These are phyloP conservation scores for Stichodactyla helianthus DNA, from an alignment of 64 coral and sea anemone genomes.

Conservation along the genomic window DNA sequence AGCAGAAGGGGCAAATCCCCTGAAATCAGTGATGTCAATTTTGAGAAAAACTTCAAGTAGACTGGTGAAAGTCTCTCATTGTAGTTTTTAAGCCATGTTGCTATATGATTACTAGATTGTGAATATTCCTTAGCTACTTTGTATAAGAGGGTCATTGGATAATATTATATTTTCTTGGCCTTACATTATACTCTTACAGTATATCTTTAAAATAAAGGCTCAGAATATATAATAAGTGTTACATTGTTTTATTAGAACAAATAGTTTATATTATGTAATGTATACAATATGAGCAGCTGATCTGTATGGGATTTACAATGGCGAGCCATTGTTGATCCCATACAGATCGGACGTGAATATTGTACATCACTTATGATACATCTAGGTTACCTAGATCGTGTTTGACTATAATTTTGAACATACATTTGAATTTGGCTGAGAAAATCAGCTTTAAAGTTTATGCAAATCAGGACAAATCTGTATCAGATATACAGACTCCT, in stretches of 20 bases:
- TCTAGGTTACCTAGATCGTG: too few relatives aligned
- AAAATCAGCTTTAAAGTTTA: too few relatives aligned
- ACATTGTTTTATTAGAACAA: not conserved
- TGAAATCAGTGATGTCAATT: not conserved
- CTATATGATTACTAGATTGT: slow-evolving; percentile 1
- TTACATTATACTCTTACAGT: not conserved
- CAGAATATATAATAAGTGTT: not conserved
- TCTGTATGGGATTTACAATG: too few relatives aligned
- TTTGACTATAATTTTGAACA: too few relatives aligned
- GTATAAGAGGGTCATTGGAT: not conserved
- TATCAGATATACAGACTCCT: too few relatives aligned
- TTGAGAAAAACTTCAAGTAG: slow-evolving; percentile 5
- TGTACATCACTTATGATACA: too few relatives aligned
- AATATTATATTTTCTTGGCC: not conserved
- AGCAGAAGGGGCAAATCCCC: not conserved
- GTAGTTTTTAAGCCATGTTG: not conserved
- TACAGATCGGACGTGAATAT: too few relatives aligned
- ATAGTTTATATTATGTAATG: too few relatives aligned
- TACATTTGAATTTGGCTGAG: too few relatives aligned
- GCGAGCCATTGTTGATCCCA: too few relatives aligned
- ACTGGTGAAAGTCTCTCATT: not conserved
- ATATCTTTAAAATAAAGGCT: slow-evolving; percentile 11
- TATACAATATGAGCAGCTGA: too few relatives aligned
- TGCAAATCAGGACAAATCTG: too few relatives aligned
- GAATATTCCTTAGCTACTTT: not conserved